Conservation (phyloP, 2,113 vertebrate genomes). For the Tautogolabrus adspersus region DNA sequence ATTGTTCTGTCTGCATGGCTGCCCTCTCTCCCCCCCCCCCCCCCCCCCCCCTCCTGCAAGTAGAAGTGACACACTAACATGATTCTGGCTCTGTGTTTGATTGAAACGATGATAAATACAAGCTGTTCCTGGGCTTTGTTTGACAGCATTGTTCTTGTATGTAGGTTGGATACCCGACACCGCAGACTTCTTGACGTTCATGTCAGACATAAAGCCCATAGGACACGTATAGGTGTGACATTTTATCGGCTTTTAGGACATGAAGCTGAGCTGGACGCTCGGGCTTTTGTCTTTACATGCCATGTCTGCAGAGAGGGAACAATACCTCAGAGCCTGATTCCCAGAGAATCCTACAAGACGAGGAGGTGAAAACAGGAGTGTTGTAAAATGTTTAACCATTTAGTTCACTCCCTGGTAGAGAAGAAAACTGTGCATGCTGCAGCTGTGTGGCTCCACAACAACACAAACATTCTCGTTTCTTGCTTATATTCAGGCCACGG, state of each 20-base stretch:
- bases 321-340: slow-evolving; percentile 24
- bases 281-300: slow-evolving; percentile 22
- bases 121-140: slow-evolving; percentile 30
- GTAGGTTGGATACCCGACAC: slow-evolving; percentile 56
- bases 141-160: slow-evolving; percentile 42
- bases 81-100: slow-evolving; percentile 21
- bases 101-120: slow-evolving; percentile 29
- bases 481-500: no score
- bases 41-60: not conserved
- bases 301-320: slow-evolving; percentile 24
- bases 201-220: slow-evolving; percentile 15
- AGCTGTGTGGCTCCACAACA: slow-evolving; percentile 17
- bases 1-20: not conserved
- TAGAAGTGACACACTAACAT: slow-evolving; percentile 42
- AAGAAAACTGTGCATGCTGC: not conserved
- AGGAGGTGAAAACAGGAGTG: slow-evolving; percentile 11
- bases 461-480: not conserved
- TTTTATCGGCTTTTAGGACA: slow-evolving; percentile 35
- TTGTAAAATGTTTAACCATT: slow-evolving; percentile 26
- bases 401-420: not conserved
- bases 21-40: not conserved
- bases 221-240: slow-evolving; percentile 33
- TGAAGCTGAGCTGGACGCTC: not conserved
- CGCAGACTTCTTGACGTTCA: slow-evolving; percentile 12
- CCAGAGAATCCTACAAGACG: slow-evolving; percentile 22